Evolutionary conservation across 2,888 invertebrate genomes (phyloP).

Genomic region (Amiota minor): DNA sequence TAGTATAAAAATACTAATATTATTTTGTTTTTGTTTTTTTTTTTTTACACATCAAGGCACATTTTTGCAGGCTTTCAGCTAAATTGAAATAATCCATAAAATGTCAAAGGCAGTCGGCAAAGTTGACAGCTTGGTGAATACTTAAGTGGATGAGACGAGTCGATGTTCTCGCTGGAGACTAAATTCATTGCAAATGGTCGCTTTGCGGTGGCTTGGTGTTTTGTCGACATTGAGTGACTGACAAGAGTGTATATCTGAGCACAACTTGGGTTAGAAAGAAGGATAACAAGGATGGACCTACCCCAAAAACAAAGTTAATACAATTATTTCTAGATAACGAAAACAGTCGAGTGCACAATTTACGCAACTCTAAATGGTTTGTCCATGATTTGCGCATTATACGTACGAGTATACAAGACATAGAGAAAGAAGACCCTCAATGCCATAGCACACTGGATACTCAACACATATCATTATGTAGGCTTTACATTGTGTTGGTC

Average conservation of each 20-base stretch:
- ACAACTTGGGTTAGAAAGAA: no score
- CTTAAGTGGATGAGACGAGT: no score
- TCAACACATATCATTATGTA: no score
- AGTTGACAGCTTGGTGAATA: neutral
- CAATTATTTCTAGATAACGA: slow-evolving; percentile 66
- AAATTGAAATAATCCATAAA: slow-evolving; percentile 34
- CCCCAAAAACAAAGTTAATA: slow-evolving; percentile 62
- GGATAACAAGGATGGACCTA: no score
- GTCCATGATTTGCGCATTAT: no score
- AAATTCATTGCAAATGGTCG: neutral
- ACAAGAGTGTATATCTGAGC: no score
- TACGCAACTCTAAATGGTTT: slow-evolving; percentile 21
- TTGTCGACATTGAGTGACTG: slow-evolving; percentile 4
- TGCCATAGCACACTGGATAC: no score
- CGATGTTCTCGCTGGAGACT: no score
- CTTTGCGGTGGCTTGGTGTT: neutral
- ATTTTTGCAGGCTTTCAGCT: slow-evolving; percentile 33
- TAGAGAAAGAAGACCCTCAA: no score
- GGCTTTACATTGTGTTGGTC: no score
- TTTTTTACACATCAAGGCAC: slow-evolving; percentile 20
- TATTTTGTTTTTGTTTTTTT: neutral
- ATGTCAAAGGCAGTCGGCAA: slow-evolving; percentile 18
- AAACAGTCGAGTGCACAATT: slow-evolving; percentile 66
- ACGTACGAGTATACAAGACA: no score
- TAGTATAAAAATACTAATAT: neutral